These are phyloP conservation scores for Sinocyclocheilus rhinocerous DNA, from an alignment of 2,113 vertebrate species.

Conservation along the genomic window DNA sequence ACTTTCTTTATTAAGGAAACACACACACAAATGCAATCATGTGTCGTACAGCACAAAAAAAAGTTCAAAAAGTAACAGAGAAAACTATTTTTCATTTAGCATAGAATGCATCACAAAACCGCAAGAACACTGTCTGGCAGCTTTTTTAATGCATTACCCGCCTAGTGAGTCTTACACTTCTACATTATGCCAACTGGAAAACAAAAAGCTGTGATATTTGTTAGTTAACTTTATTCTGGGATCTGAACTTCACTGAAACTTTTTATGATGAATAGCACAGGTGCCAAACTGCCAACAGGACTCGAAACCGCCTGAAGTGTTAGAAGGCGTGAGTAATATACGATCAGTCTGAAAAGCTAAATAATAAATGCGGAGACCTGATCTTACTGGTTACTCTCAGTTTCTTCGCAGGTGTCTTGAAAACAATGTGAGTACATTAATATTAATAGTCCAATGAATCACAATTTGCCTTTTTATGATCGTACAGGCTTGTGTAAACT, in stretches of 20 bases:
- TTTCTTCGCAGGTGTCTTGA: neutral
- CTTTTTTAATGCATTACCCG: too few relatives aligned
- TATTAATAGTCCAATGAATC: conserved; percentile 9
- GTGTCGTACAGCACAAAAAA: neutral
- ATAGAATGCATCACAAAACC: too few relatives aligned
- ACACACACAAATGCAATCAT: neutral
- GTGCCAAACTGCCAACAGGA: neutral
- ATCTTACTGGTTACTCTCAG: conserved; percentile 10
- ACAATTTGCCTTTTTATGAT: neutral
- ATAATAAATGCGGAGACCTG: conserved; percentile 40
- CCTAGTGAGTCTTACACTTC: too few relatives aligned
- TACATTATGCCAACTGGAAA: too few relatives aligned
- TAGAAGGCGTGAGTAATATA: conserved; percentile 38
- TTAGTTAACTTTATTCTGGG: neutral
- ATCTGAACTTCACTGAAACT: neutral
- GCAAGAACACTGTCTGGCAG: too few relatives aligned
- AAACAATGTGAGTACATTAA: neutral
- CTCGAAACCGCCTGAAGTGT: conserved; percentile 37
- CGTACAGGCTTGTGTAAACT: neutral
- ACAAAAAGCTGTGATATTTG: neutral
- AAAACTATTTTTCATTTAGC: neutral
- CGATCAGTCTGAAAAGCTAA: conserved; percentile 28
- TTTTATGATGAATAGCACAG: conserved; percentile 39
- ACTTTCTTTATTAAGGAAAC: neutral
- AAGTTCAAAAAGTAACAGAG: neutral